Base-by-base conservation (phyloP, 92 coral and sea anemone genomes). In the Phenganax marumi region DNA sequence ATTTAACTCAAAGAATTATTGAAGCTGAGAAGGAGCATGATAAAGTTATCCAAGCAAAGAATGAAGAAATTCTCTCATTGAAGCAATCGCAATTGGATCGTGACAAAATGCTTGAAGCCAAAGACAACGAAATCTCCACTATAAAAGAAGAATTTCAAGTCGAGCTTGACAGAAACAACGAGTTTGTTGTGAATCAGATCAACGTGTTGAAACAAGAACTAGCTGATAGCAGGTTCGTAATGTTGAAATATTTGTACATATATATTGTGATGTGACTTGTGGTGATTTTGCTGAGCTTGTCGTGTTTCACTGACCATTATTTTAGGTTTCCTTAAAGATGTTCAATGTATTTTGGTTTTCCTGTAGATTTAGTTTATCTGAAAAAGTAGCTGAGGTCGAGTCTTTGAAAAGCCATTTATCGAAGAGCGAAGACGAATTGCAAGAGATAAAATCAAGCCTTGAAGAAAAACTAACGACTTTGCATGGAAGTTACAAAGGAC, bases 101-200 rank as follows among this genome's bases (percentile, higher is more conserved):
- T n/a, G 52, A 78, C 12, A 74, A 84, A 62, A 64, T 73, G 6
- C n/a, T 85, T 10, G 73, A 89, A 77, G 84, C 86, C 58, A 85
- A 85, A n/a, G 90, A 91, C 33, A 61, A 18, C 13, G 92, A 91
- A 60, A 76, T 91, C 16, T 23, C 17, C 19, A 52, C 62, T 8
- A 85, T 91, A 19, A 89, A 73, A 61, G 89, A 89, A 6, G 75
- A 81, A 26, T 54, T 89, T 19, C 70, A 87, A 69, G 74, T 84
- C 48, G 89, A 91, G 56, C 73, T 81, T 21, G 92, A 87, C 17
- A 82, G 81, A 39, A 83, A 85, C 4, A 91, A 91, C 16, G 84
- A 86, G 62, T 81, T 83, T n/a, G 74, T 79, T 6, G 77, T 88
- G 50, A 88, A 81, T 25, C 90, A 91, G 70, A 81, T 89, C 13